Base-by-base conservation (phyloP, 2,888 invertebrate species). In the Cheilosia grossa region DNA sequence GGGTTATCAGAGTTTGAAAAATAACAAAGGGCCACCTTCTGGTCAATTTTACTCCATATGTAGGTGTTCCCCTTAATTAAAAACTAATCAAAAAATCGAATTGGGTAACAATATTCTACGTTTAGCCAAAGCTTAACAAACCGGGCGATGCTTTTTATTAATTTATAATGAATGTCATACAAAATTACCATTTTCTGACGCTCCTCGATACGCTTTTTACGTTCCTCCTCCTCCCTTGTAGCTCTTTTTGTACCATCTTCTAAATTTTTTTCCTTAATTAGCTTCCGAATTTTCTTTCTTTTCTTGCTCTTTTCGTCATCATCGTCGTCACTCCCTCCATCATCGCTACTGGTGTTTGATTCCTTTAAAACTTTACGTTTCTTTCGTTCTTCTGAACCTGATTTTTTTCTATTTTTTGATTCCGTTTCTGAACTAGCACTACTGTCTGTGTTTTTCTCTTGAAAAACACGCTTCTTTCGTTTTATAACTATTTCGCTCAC, bases 191-290 rank as follows among this genome's bases (percentile, higher is more conserved):
- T 90, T 92, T 96, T 96, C 91, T 98, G 98, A 87, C 97, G 95
- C 87, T 98, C 98, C 33, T 95, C 93, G 74, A 99, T 97, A 89
- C 99, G 94, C 88, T 95, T 96, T 59, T 97, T 94, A 40, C 99
- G 94, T 89, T 98, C 97, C 88, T 96, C 96, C 91, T 99, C 99
- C 86, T 96, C 96, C 85, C 96, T 95, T 47, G 97, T 97, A 0
- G 99, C 99, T 89, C 95, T 95, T 90, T 96, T 96, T 0, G 99
- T 99, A 56, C 95, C 95, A 88, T 96, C 95, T 78, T 96, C 95
- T 66, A 97, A 92, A 88, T 96, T 94, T 88, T 95, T 95, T 88
- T 93, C 93, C 87, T 93, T 93, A 74, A 94, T 90, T 75, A 94
- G 92, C 89, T 93, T 93, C 21, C 94, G 92, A 82, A 95, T 94